Conservation (phyloP, 2,888 invertebrate genomes). For the Drosophila mimetica region DNA sequence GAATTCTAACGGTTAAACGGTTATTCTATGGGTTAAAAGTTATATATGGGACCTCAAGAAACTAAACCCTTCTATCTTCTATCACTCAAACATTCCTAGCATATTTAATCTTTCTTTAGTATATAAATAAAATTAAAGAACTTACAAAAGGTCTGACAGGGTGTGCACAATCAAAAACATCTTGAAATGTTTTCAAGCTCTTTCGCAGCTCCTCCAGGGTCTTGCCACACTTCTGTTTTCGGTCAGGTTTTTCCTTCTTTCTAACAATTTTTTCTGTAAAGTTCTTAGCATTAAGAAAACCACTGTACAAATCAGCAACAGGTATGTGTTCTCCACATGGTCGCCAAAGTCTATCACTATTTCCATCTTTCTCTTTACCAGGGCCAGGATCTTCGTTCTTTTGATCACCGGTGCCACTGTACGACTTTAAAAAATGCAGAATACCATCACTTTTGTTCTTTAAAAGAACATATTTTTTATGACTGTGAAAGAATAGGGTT, state of each 20-base stretch:
- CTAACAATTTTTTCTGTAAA: too few relatives aligned
- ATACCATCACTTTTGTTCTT: neutral
- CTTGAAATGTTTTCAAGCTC: constrained; percentile 10
- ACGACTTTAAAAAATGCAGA: neutral
- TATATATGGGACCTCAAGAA: too few relatives aligned
- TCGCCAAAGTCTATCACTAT: too few relatives aligned
- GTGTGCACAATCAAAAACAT: constrained; percentile 13
- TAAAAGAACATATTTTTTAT: neutral
- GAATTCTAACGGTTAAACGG: neutral
- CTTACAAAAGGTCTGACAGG: constrained; percentile 12
- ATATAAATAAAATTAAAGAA: neutral
- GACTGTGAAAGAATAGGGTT: neutral
- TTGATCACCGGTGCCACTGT: neutral
- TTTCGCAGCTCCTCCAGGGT: constrained; percentile 3
- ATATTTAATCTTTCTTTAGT: neutral
- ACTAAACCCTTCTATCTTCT: too few relatives aligned
- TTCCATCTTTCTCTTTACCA: neutral
- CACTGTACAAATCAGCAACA: neutral
- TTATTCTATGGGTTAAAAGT: neutral
- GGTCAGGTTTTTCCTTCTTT: neutral
- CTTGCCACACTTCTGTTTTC: constrained; percentile 1
- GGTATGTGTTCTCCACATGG: neutral
- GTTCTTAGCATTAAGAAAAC: neutral
- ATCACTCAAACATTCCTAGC: neutral
- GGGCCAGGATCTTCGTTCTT: neutral